Evolutionary conservation across 2,888 invertebrate genomes (phyloP), one percentile per base, ranked within the genome.

Genomic region (Azorinus chamasolen): DNA sequence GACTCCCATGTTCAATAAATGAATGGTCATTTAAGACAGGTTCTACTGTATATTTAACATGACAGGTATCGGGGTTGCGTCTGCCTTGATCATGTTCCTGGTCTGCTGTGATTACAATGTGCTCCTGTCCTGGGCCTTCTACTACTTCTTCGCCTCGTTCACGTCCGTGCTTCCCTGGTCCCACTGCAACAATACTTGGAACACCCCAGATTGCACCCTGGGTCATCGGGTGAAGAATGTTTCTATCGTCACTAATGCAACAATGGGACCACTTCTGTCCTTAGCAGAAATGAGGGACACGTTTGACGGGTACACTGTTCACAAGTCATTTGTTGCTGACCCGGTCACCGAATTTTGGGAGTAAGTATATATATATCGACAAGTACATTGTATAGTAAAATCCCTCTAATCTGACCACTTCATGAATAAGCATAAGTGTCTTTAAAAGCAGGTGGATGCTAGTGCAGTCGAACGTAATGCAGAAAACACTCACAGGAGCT

Each of bases 131-230:
- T 97, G 96, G 96, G 95, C 96, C 0, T 94, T 96, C 78, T 96
- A 96, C 94, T 97, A 96, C 94, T 94, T 96, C 81, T 95, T 96
- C 83, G 95, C 96, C 20, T 96, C 96, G 50, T 93, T 94, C 84
- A 91, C 92, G 18, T 94, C 95, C 16, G 95, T 59, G 85, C 94
- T 97, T 32, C 97, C 97, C 0, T 97, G 97, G 96, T 93, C 96
- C 69, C 95, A 96, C 88, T 96, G 96, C 90, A 95, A 96, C 91
- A 96, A 96, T 93, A 94, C 95, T 0, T 96, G 96, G 96, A 96
- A 97, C 93, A 96, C 96, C 0, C 95, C 95, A 0, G 94, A 84
- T 61, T 90, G 90, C 65, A 57, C 41, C 20, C 43, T 57, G 24
- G 57, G 20, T 22, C 22, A 43, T 20, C 20, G 57, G 25, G 18